Evolutionary conservation across 2,888 invertebrate species (phyloP), one percentile per base, ranked within the genome.

Genomic region (Hemaris fuciformis): DNA sequence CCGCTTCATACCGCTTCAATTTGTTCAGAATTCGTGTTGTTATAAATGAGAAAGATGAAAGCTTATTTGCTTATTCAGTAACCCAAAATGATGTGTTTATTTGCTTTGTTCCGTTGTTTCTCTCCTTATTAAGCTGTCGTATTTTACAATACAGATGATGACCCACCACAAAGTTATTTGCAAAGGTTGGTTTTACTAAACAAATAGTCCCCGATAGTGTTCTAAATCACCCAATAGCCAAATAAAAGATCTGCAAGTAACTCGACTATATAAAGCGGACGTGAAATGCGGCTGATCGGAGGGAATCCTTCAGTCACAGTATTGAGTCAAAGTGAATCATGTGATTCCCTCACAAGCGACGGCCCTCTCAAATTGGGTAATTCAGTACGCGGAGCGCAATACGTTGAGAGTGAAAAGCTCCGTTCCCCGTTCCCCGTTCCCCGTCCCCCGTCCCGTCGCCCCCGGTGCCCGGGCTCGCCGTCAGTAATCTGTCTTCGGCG

Each of bases 291-390:
- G 48, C 27, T 10, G 53, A 31, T 53, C 53, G 27, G 48, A 27
- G 18, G 13, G 18, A 48, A 53, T 53, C n/a, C 31, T 18, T 53
- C 53, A 53, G 15, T 53, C n/a, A n/a, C 27, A 27, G 53, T 22
- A 46, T 46, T 46, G 38, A 38, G 45, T 53, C 53, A 53, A 53
- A 31, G 27, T 53, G 53, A 53, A 31, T 53, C 53, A 53, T 53
- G 53, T 53, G 43, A 59, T 59, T 59, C 59, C 31, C 8, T 38
- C 46, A 23, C 22, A 46, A 59, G 45, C 59, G 18, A 6, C 58
- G 22, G 20, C 23, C 59, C 46, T 23, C 46, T 23, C 34, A 34
- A 46, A 59, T 34, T 46, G 59, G 59, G 34, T 46, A 34, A 45
- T 59, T 34, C 46, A 53, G 53, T 53, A 38, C 38, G 38, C 18